phyloP scores from a whole-genome alignment of 2,113 vertebrate species.

The Sisor rabdophorus region DNA sequence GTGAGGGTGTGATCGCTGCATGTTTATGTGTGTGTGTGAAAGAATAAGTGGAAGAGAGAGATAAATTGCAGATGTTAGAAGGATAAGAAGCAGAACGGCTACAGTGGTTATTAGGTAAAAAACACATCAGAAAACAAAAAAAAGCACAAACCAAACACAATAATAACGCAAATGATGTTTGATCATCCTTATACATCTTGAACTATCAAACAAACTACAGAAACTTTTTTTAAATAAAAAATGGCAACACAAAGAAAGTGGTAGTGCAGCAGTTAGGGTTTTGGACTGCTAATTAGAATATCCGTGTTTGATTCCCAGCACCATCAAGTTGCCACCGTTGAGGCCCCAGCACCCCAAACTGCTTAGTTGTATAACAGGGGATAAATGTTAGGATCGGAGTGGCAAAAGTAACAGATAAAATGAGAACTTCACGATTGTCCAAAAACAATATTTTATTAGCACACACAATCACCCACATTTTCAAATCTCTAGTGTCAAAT shows the following conservation, averaged over 20 bases:
- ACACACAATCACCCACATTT: constrained; percentile 17
- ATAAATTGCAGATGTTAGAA: neutral
- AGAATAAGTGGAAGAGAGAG: constrained; percentile 11
- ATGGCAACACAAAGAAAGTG: no score
- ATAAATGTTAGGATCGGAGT: neutral
- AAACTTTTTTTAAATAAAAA: neutral
- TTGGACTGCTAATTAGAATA: no score
- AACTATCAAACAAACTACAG: neutral
- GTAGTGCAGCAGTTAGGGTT: no score
- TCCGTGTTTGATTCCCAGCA: no score
- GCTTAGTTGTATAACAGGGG: no score
- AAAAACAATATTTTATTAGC: neutral
- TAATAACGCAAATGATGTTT: neutral
- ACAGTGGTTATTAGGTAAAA: neutral
- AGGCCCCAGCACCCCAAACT: no score
- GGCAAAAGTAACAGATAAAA: neutral
- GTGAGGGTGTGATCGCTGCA: constrained; percentile 51
- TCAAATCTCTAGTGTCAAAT: constrained; percentile 5
- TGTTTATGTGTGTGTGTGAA: constrained; percentile 41
- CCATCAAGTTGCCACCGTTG: no score
- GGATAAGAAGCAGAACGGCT: neutral
- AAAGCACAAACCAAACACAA: neutral
- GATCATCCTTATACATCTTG: neutral
- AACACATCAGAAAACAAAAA: constrained; percentile 9
- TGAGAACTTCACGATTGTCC: neutral